Evolutionary conservation across 1,140 invertebrate species (phyloP).

Genomic region (Harpegnathos saltator): DNA sequence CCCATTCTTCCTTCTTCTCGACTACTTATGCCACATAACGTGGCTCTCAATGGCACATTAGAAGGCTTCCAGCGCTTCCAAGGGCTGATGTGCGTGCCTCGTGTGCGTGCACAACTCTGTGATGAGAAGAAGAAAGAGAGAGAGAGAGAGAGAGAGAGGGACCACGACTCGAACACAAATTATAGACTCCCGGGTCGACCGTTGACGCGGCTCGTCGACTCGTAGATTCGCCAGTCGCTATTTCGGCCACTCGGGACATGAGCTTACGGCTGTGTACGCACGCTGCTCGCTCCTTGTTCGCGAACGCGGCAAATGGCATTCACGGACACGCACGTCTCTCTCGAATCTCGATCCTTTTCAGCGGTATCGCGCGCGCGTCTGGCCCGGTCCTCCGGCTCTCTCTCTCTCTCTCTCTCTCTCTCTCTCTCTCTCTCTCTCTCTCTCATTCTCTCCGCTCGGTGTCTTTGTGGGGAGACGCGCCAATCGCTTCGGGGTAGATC

Average conservation of each 20-base stretch:
- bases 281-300: conserved; percentile 48
- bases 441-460: conserved; percentile 18
- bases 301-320: conserved; percentile 54
- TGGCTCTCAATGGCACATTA: conserved; percentile 75
- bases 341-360: conserved; percentile 71
- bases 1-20: conserved; percentile 69
- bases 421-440: conserved; percentile 17
- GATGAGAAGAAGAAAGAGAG: conserved; percentile 40
- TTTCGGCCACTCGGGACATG: conserved; percentile 70
- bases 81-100: conserved; percentile 47
- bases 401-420: conserved; percentile 13
- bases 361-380: conserved; percentile 57
- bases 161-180: conserved; percentile 82
- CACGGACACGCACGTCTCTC: conserved; percentile 66
- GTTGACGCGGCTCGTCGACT: conserved; percentile 76
- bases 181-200: conserved; percentile 83
- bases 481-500: conserved; percentile 74
- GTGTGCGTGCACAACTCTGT: conserved; percentile 60
- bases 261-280: conserved; percentile 43
- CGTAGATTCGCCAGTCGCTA: conserved; percentile 69
- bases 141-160: conserved; percentile 52
- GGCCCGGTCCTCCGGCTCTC: conserved; percentile 32
- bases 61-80: conserved; percentile 62
- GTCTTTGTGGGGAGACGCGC: conserved; percentile 66
- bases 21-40: conserved; percentile 74